Base-by-base conservation (phyloP, 2,888 invertebrate species). In the Tachina lurida region DNA sequence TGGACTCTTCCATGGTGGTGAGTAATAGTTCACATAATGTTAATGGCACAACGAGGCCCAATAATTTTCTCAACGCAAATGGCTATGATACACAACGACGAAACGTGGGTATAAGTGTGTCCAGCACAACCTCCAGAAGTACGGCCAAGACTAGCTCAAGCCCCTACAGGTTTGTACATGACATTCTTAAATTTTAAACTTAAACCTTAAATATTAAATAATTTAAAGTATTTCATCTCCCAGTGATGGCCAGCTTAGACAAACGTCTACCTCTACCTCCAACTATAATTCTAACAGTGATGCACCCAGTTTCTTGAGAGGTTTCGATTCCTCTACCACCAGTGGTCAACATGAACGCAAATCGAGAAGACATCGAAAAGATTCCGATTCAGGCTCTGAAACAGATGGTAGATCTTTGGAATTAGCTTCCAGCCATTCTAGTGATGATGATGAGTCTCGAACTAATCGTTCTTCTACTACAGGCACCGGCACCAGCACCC, bases 101-200 rank as follows among this genome's bases (percentile, higher is more conserved):
- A 67, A 96, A 97, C 91, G 96, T 98, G 86, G 98, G 98, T 47
- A 98, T 98, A 88, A 98, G 98, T 13, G 97, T 98, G 0, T 98
- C 98, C 0, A 98, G 98, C 84, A 98, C 98, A 0, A 98, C 98
- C 0, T 98, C 98, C 1, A 94, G 98, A 87, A 98, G 98, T 45
- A 98, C 98, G 0, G 98, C 97, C 68, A 98, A 98, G 93, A 98
- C 98, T 15, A 97, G 97, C 89, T 97, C 98, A 43, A 97, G 98
- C 92, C 97, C 98, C 12, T 98, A 98, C 91, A 95, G 96, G 95
- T 95, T 91, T 88, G 84, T 87, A 63, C 1, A 3, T 12, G 2
- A 19, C 1, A 45, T 17, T 43, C n/a, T 22, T 19, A 7, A 22
- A 10, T 31, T n/a, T 13, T 15, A 22, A 22, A 17, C 43, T 31